Evolutionary conservation across 2,888 invertebrate genomes (phyloP).

Genomic region (Caenorhabditis sp.): DNA sequence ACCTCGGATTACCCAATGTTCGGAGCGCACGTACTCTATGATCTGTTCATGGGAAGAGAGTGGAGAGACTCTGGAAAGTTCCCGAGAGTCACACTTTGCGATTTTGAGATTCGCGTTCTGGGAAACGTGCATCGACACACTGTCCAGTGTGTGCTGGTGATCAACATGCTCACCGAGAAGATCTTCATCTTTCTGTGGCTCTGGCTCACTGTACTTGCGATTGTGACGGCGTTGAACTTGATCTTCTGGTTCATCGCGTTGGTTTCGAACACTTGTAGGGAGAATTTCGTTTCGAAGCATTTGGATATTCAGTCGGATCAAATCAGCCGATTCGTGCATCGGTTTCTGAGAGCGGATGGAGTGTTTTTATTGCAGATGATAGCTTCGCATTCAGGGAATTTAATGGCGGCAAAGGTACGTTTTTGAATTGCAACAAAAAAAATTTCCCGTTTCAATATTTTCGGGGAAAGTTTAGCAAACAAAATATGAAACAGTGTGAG

Average conservation of each 20-base stretch:
- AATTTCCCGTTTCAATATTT: too few species aligned
- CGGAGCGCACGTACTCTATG: conserved; percentile 85
- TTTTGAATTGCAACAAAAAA: too few species aligned
- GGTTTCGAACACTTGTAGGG: conserved; percentile 74
- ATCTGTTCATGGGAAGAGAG: conserved; percentile 83
- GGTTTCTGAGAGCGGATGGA: conserved; percentile 83
- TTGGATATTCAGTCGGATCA: conserved; percentile 73
- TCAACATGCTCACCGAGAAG: conserved; percentile 83
- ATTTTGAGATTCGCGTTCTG: conserved; percentile 83
- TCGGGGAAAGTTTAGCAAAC: too few species aligned
- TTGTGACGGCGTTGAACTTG: conserved; percentile 80
- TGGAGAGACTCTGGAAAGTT: conserved; percentile 84
- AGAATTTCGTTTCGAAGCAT: conserved; percentile 73
- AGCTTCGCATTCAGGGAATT: conserved; percentile 76
- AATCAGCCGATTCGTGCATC: conserved; percentile 76
- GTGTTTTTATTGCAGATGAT: conserved; percentile 80
- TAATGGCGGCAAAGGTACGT: conserved; percentile 72
- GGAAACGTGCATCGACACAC: conserved; percentile 83
- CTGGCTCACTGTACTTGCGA: conserved; percentile 82
- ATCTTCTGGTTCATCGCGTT: conserved; percentile 82
- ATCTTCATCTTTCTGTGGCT: conserved; percentile 83
- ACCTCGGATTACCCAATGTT: conserved; percentile 83
- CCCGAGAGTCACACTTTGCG: conserved; percentile 84
- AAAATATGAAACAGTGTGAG: too few species aligned
- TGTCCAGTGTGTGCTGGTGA: conserved; percentile 82